Conservation (phyloP, 2,113 vertebrate genomes). For the Myocastor coypus region DNA sequence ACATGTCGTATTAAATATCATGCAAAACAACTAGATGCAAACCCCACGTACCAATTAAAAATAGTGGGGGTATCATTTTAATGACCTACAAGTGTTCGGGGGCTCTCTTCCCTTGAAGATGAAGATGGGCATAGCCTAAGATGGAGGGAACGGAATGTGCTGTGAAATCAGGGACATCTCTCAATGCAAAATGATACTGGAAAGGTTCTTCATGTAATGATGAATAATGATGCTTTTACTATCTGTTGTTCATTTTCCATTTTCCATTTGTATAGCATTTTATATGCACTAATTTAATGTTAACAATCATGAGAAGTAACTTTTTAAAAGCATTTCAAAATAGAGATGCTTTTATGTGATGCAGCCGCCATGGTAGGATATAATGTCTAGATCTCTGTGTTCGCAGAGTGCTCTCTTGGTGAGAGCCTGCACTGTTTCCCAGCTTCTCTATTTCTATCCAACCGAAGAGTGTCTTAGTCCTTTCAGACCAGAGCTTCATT, state of each 20-base stretch:
- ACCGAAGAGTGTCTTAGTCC: rapidly evolving
- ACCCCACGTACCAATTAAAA: constrained; percentile 15
- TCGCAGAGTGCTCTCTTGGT: not conserved
- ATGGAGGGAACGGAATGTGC: not conserved
- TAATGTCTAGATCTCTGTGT: not conserved
- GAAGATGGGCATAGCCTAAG: not conserved
- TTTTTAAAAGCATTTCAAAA: constrained; percentile 60
- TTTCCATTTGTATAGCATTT: constrained; percentile 51
- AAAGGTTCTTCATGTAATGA: constrained; percentile 39
- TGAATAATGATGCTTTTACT: constrained; percentile 70
- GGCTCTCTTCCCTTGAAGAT: constrained; percentile 2
- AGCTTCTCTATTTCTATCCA: not conserved
- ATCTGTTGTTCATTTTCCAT: constrained; percentile 41
- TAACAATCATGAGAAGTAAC: not conserved
- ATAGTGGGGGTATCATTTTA: constrained; percentile 14
- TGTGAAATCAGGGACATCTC: constrained; percentile 25
- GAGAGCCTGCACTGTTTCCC: not conserved
- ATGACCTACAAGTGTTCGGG: not conserved
- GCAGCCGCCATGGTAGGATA: not conserved
- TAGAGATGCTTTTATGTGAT: constrained; percentile 3
- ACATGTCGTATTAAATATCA: not conserved
- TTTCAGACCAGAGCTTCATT: not conserved
- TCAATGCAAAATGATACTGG: not conserved
- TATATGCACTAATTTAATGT: constrained; percentile 46
- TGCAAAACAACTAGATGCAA: constrained; percentile 9